Base-by-base conservation (phyloP, 2,888 invertebrate species). In the Agriopis aurantiaria region DNA sequence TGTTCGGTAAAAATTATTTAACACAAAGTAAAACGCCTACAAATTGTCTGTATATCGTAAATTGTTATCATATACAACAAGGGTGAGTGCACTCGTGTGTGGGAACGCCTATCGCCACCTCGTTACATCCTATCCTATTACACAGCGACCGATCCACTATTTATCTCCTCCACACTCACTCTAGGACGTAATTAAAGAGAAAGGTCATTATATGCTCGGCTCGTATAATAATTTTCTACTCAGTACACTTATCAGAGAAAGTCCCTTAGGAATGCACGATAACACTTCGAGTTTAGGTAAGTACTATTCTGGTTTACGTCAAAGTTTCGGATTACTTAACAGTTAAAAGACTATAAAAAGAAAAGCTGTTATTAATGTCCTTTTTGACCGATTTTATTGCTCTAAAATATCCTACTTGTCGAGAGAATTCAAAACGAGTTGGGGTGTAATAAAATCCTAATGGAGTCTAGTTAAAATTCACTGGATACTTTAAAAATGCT, bases 151-250 rank as follows among this genome's bases (percentile, higher is more conserved):
- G 78, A 75, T 77, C 75, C 75, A 79, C 84, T 85, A 89, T 89
- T 89, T 90, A 90, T 89, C 88, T 90, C 83, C 75, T 75, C 82
- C 81, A 83, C 88, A 88, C 88, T 89, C 89, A 90, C 90, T 90
- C 87, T 89, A 89, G 90, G 87, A 88, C 85, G 88, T 88, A 89
- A 93, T 93, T 92, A 92, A 92, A 81, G 85, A 91, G 89, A 89
- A 85, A 89, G 90, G 90, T 89, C 91, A 91, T 92, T 92, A 92
- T 87, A 89, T 88, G 88, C 84, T 75, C 78, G 80, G 75, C 78
- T 78, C 83, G 80, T 86, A 83, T 84, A 86, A 85, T 86, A 83
- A 83, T 82, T 88, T 87, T 83, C 83, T 82, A 82, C 83, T 80
- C 79, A 68, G 76, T 68, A 75, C 78, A 82, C 82, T 88, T 92